Evolutionary conservation across 1,140 invertebrate genomes (phyloP), one percentile per base, ranked within the genome.

Genomic region (Rhopalosiphum maidis): DNA sequence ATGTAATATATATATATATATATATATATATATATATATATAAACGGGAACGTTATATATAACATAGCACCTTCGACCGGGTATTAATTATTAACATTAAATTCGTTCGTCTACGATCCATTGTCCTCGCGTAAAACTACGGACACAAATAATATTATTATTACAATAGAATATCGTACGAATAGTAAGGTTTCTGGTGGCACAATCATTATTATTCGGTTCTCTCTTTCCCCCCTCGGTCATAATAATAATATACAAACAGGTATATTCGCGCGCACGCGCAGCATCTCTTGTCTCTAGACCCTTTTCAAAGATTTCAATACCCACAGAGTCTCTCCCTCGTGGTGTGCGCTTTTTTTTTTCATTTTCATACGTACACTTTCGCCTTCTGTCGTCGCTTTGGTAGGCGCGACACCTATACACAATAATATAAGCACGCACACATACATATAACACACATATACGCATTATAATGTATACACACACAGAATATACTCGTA

Each of bases 61-160:
- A n/a, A 30, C 60, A 46, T 46, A 46, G 85, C 85, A 23, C 37
- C 37, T 83, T 83, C 22, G 82, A 41, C 82, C 35, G 35, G 22
- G n/a, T 41, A 83, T 83, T 83, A 83, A 83, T 83, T 83, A 83
- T 83, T 77, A 77, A 41, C 82, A 83, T 83, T 35, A 37, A 83
- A 41, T 23, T 23, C 21, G 82, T 37, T 83, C 82, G 82, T 37
- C 82, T 83, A 41, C 35, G 8, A 83, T 22, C 35, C 82, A 83
- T 83, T 41, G 35, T 83, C 35, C 82, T 83, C 82, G 82, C 82
- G 21, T 83, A 83, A 37, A 37, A 83, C 37, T 83, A 83, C 37
- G 21, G 9, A 83, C 35, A 83, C 82, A 41, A 7, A n/a, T 83
- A 82, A 21, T 37, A 21, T 82, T 22, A 82, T 82, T 35, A 8